Evolutionary conservation across 2,113 vertebrate genomes (phyloP).

Genomic region (Motacilla alba): DNA sequence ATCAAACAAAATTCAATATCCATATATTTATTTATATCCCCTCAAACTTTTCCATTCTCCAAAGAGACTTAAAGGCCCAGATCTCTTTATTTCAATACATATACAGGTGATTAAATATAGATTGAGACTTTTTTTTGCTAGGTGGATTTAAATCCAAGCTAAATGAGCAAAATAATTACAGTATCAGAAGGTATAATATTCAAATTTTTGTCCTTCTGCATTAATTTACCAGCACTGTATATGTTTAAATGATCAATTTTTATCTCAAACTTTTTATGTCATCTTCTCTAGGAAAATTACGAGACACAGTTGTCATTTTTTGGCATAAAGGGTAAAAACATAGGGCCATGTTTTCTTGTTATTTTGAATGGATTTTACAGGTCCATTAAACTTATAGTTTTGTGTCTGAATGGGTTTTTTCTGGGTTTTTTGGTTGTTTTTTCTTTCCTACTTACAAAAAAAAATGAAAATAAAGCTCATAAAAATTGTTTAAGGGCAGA

Average conservation of each 20-base stretch:
- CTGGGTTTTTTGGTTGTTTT: background rate
- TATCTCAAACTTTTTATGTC: background rate
- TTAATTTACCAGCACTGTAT: background rate
- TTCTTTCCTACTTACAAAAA: background rate
- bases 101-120: background rate
- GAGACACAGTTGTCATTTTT: background rate
- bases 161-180: background rate
- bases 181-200: background rate
- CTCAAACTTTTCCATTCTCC: background rate
- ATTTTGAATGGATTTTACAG: background rate
- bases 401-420: background rate
- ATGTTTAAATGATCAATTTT: background rate
- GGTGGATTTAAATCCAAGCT: background rate
- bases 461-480: background rate
- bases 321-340: accelerated
- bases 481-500: background rate
- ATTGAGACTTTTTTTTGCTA: background rate
- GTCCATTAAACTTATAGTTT: background rate
- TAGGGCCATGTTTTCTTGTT: background rate
- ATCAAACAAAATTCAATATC: background rate
- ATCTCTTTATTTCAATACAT: background rate
- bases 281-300: background rate
- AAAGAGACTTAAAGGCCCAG: background rate
- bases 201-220: background rate
- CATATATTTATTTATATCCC: background rate